Percentiles rank a stretch among this genome's conserved stretches.
Conservation (phyloP, 2,113 vertebrate species). For the Psittacula cyanocephala region DNA sequence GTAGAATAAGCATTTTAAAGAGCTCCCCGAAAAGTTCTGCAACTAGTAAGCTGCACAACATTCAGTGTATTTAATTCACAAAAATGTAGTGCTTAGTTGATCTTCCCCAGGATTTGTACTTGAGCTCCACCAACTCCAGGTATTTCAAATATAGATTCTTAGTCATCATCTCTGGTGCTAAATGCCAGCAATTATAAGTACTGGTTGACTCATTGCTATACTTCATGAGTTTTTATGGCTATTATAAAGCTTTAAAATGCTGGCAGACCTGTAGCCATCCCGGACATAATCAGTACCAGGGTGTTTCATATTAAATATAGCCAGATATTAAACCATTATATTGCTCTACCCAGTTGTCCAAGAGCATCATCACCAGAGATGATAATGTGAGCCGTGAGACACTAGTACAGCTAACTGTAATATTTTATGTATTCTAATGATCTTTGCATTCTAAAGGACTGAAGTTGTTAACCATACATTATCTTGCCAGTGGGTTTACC, state of each 20-base stretch:
- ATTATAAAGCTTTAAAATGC: slow-evolving; percentile 52
- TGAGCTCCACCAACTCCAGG: slow-evolving; percentile 37
- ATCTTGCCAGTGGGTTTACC: background rate
- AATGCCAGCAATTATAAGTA: slow-evolving; percentile 54
- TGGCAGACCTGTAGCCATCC: background rate
- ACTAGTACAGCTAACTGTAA: background rate
- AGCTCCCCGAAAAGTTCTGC: background rate
- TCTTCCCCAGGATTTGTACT: background rate
- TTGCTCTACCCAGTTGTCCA: background rate
- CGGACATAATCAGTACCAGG: background rate
- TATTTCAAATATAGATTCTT: slow-evolving; percentile 57
- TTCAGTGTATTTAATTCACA: slow-evolving; percentile 2
- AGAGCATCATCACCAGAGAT: background rate
- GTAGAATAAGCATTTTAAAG: background rate
- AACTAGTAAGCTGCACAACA: background rate
- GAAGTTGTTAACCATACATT: background rate
- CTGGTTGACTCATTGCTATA: slow-evolving; percentile 53
- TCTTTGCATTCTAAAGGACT: slow-evolving; percentile 11
- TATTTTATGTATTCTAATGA: slow-evolving; percentile 32
- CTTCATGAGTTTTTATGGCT: slow-evolving; percentile 23
- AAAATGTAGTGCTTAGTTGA: background rate
- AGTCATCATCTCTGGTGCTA: slow-evolving; percentile 45
- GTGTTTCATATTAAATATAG: slow-evolving; percentile 3
- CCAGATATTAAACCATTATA: slow-evolving; percentile 6
- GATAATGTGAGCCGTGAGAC: background rate